Evolutionary conservation across 1,140 invertebrate genomes (phyloP), one percentile per base, ranked within the genome.

Genomic region (Drosophila guanche): DNA sequence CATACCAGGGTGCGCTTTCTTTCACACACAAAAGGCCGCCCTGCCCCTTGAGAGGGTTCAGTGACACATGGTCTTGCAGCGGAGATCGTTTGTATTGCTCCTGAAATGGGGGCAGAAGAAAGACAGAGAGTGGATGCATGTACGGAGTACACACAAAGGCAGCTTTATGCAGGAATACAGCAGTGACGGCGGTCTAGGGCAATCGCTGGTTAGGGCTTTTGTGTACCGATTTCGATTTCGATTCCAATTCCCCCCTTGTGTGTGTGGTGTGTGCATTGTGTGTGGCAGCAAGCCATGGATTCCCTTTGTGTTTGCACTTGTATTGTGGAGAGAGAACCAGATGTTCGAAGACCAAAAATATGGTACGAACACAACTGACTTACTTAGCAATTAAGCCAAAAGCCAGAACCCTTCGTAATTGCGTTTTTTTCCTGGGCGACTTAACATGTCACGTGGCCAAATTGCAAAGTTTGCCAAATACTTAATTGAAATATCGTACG

Each of bases 281-380:
- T 67, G 61, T 67, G 29, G 16, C 37, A 14, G 60, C 48, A 47
- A 54, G 53, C 67, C 62, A 67, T 47, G 50, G 33, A 40, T 41
- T 33, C 41, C 48, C 40, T 55, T 56, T 68, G 62, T 68, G 62
- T 68, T 68, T 68, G 65, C 42, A 14, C n/a, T 37, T 12, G 33
- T 12, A 37, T 37, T 37, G 33, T 37, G n/a, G n/a, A 4, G 33
- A 12, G 10, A 37, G 10, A 2, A 42, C 22, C 65, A 68, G 65
- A 53, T 68, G 62, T 68, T 68, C 55, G 3, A 68, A 68, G 50
- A 55, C 65, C 65, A 2, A 67, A 68, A 68, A 55, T 56, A 37
- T 56, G 33, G 43, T 68, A 12, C 10, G 25, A 27, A 6, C 4
- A 37, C 68, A 48, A 68, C 68, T 68, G 65, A 47, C 33, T 55